A percentile compares a stretch with the other conserved stretches of the same genome.
These are phyloP conservation scores for Gastracanthus pulcherrimus DNA, from an alignment of 2,888 invertebrate genomes.

Conservation along the genomic window DNA sequence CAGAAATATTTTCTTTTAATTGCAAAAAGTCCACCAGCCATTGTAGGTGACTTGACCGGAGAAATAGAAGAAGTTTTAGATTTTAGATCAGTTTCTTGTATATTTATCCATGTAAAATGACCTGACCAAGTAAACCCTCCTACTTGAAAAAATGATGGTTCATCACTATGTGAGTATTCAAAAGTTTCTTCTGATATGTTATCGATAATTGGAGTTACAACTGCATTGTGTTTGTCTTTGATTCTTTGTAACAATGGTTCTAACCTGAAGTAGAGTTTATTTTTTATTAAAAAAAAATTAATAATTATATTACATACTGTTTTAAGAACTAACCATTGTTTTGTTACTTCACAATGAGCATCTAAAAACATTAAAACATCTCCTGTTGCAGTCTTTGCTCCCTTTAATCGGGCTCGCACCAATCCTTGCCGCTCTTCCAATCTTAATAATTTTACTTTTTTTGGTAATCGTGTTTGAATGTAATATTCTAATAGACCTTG, in stretches of 20 bases:
- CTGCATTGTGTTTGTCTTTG: slow-evolving; percentile 87
- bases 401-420: slow-evolving; percentile 92
- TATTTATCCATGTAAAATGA: slow-evolving; percentile 95
- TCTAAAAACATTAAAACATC: slow-evolving; percentile 92
- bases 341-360: slow-evolving; percentile 92
- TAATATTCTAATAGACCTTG: slow-evolving; percentile 89
- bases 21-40: slow-evolving; percentile 99
- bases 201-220: slow-evolving; percentile 97
- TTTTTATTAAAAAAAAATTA: neutral
- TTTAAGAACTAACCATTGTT: slow-evolving; percentile 81
- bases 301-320: neutral
- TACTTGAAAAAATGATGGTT: slow-evolving; percentile 80
- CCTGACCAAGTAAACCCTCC: slow-evolving; percentile 93
- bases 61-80: slow-evolving; percentile 81
- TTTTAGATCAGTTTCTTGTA: slow-evolving; percentile 83
- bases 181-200: slow-evolving; percentile 91
- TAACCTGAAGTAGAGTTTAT: slow-evolving; percentile 79
- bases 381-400: slow-evolving; percentile 90
- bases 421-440: slow-evolving; percentile 89
- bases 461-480: slow-evolving; percentile 84
- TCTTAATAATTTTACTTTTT: slow-evolving; percentile 86
- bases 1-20: slow-evolving; percentile 96
- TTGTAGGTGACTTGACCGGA: slow-evolving; percentile 93
- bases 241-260: slow-evolving; percentile 93
- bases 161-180: slow-evolving; percentile 81